These are phyloP conservation scores for Heteromurus nitidus DNA, from an alignment of 2,888 invertebrate genomes.

Conservation along the genomic window DNA sequence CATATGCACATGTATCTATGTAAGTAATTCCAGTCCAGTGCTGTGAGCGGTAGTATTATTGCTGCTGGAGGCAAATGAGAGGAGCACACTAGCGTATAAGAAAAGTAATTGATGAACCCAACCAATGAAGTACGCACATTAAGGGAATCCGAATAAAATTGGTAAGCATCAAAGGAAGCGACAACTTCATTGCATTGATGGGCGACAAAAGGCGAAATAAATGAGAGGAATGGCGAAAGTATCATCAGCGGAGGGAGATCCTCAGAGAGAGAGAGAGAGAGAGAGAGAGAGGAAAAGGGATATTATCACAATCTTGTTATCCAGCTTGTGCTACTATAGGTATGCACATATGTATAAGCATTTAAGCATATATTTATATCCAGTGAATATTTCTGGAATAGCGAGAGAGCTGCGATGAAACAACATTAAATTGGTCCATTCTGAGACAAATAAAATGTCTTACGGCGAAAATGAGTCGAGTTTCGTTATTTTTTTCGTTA, in stretches of 20 bases:
- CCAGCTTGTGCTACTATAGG: no score
- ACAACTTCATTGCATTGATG: conserved; percentile 11
- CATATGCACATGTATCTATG: no score
- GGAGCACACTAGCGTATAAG: no score
- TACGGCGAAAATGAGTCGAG: conserved; percentile 20
- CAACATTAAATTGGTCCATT: conserved; percentile 40
- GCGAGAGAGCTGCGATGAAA: background rate
- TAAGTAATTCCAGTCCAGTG: no score
- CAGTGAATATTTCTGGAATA: background rate
- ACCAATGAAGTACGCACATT: conserved; percentile 12
- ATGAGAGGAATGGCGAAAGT: background rate
- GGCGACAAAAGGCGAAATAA: background rate
- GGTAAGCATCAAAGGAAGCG: conserved; percentile 6
- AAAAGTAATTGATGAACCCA: background rate
- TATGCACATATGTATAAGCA: no score
- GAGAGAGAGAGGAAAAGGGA: conserved; percentile 26
- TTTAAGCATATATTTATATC: no score
- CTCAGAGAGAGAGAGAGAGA: no score
- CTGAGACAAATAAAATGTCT: conserved; percentile 37
- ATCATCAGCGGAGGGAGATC: conserved; percentile 3
- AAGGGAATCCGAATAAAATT: conserved; percentile 13
- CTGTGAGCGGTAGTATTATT: no score
- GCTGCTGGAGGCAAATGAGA: no score
- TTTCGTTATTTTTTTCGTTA: background rate
- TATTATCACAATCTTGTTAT: conserved; percentile 23